Evolutionary conservation across 2,888 invertebrate genomes (phyloP).

Genomic region (Acanthosepion esculentum): DNA sequence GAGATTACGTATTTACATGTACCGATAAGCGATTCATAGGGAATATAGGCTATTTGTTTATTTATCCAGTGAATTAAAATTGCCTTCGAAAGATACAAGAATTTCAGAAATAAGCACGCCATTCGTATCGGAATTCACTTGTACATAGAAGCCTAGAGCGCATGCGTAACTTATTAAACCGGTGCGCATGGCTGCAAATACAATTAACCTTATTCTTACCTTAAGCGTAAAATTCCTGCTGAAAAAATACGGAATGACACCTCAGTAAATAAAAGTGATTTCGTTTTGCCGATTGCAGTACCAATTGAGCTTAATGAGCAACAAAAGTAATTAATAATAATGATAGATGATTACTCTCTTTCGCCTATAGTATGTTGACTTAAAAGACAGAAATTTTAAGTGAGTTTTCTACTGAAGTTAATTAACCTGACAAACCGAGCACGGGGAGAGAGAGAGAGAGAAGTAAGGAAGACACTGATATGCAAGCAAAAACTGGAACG

Average conservation of each 20-base stretch:
- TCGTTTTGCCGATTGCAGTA: not conserved
- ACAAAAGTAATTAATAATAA: conserved; percentile 12
- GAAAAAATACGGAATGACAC: not conserved
- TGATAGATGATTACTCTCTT: not conserved
- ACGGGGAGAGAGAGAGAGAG: not conserved
- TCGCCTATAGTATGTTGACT: not conserved
- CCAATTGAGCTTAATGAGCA: not conserved
- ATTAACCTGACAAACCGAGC: conserved; percentile 20
- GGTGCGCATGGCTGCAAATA: conserved; percentile 4
- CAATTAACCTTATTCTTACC: not conserved
- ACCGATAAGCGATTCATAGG: not conserved
- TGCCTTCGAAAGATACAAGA: conserved; percentile 21
- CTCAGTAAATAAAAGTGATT: conserved; percentile 1
- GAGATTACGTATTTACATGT: not conserved
- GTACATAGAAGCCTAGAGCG: conserved; percentile 40
- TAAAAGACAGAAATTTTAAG: conserved; percentile 17
- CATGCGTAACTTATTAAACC: conserved; percentile 46
- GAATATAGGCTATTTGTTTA: not conserved
- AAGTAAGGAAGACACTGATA: not conserved
- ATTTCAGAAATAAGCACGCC: not conserved
- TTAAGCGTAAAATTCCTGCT: not conserved
- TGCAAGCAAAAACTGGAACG: not conserved
- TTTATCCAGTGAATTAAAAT: conserved; percentile 1
- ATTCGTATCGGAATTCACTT: conserved; percentile 34
- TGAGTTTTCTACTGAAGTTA: not conserved